These are phyloP conservation scores for Indicator indicator DNA, from an alignment of 2,113 vertebrate genomes.

Conservation along the genomic window DNA sequence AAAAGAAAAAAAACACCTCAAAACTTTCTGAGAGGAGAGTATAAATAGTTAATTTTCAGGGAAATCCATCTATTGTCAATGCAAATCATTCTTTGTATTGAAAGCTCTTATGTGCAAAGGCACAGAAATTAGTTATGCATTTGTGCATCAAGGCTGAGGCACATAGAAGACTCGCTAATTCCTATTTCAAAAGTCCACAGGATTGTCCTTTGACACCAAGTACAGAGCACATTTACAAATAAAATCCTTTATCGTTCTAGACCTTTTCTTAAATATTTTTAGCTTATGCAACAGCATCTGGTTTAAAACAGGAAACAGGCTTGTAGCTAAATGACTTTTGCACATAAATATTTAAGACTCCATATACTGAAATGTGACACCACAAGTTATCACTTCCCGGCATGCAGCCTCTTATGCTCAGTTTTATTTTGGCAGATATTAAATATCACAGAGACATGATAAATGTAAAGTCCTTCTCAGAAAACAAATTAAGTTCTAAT, in stretches of 20 bases:
- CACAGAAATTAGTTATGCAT: neutral
- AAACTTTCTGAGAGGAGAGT: neutral
- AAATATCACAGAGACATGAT: conserved; percentile 44
- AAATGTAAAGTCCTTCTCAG: conserved; percentile 39
- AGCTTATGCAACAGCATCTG: conserved; percentile 60
- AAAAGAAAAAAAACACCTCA: neutral
- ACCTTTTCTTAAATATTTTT: conserved; percentile 68
- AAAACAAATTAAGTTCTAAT: conserved; percentile 37
- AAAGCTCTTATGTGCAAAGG: neutral
- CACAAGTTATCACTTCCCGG: conserved; percentile 56
- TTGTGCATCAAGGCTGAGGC: neutral
- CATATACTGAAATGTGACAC: conserved; percentile 69
- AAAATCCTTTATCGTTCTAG: conserved; percentile 48
- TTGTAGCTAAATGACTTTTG: conserved; percentile 63
- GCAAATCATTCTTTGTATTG: neutral
- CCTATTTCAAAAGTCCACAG: neutral
- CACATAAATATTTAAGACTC: conserved; percentile 72
- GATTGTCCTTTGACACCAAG: conserved; percentile 33
- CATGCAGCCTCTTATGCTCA: conserved; percentile 62
- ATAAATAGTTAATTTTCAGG: neutral
- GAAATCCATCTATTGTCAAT: neutral
- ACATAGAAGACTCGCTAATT: neutral
- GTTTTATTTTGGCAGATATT: conserved; percentile 67
- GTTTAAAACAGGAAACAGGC: conserved; percentile 76
- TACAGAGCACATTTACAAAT: conserved; percentile 49